phyloP scores from a whole-genome alignment of 1,140 invertebrate species.

The Proctacanthus coquilletti region DNA sequence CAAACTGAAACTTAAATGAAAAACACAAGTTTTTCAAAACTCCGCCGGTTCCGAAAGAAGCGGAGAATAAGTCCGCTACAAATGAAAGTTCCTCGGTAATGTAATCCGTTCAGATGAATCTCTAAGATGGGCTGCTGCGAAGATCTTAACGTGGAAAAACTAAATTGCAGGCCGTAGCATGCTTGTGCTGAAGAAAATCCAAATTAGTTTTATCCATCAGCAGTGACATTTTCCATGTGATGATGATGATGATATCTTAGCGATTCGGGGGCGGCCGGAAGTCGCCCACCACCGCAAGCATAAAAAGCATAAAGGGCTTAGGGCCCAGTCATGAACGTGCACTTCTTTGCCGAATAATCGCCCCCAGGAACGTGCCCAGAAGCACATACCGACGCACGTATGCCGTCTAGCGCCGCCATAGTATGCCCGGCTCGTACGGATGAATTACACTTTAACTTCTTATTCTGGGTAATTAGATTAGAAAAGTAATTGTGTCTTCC shows the following conservation, averaged over 20 bases:
- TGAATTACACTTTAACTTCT: conserved; percentile 1
- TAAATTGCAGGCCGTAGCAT: too few species aligned
- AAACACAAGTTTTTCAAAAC: too few species aligned
- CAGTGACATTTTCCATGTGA: conserved; percentile 1
- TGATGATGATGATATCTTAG: neutral
- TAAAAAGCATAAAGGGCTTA: neutral
- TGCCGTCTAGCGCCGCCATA: neutral
- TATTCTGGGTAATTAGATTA: conserved; percentile 1
- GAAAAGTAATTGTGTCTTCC: conserved; percentile 1
- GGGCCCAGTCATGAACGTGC: neutral
- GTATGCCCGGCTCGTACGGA: neutral
- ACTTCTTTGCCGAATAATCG: neutral
- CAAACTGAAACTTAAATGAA: too few species aligned
- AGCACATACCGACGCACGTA: neutral
- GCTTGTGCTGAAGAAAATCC: neutral
- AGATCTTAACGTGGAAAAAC: too few species aligned
- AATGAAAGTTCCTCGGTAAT: too few species aligned
- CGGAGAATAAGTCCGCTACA: too few species aligned
- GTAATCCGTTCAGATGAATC: too few species aligned
- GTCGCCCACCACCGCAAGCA: neutral
- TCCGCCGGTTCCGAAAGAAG: too few species aligned
- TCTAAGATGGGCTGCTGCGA: too few species aligned
- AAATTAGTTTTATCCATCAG: conserved; percentile 1
- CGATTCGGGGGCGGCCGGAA: neutral
- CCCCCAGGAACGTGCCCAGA: neutral